Conservation (phyloP, 2,888 invertebrate species). For the Mesochorus sp. region DNA sequence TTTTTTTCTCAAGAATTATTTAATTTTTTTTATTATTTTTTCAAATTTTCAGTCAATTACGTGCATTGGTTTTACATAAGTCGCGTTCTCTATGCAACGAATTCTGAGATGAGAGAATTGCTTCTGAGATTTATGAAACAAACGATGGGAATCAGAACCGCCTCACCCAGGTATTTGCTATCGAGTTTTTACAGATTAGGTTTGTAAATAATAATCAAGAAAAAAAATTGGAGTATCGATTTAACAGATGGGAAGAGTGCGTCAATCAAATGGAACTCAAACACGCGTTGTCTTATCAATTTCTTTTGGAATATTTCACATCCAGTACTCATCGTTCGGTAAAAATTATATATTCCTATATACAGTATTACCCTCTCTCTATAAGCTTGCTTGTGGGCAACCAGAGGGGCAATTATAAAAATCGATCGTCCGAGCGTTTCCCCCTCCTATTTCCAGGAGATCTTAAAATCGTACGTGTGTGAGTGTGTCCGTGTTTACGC, state of each 20-base stretch:
- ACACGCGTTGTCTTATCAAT: constrained; percentile 63
- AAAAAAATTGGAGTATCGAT: not conserved
- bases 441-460: no score
- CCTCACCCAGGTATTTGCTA: constrained; percentile 36
- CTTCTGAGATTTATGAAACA: constrained; percentile 41
- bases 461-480: no score
- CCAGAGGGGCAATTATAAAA: no score
- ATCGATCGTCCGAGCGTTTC: no score
- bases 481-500: no score
- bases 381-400: no score
- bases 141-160: constrained; percentile 28
- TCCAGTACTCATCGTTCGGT: constrained; percentile 41
- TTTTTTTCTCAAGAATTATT: no score
- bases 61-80: constrained; percentile 65
- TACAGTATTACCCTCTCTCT: no score
- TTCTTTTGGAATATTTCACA: constrained; percentile 58
- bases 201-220: not conserved
- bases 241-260: constrained; percentile 64
- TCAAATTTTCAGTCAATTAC: constrained; percentile 66
- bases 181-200: not conserved
- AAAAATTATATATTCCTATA: not conserved
- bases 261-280: constrained; percentile 52
- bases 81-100: constrained; percentile 48
- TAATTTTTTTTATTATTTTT: no score
- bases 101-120: constrained; percentile 55